Conservation (phyloP, 2,113 vertebrate species). For the Marmota flaviventris region DNA sequence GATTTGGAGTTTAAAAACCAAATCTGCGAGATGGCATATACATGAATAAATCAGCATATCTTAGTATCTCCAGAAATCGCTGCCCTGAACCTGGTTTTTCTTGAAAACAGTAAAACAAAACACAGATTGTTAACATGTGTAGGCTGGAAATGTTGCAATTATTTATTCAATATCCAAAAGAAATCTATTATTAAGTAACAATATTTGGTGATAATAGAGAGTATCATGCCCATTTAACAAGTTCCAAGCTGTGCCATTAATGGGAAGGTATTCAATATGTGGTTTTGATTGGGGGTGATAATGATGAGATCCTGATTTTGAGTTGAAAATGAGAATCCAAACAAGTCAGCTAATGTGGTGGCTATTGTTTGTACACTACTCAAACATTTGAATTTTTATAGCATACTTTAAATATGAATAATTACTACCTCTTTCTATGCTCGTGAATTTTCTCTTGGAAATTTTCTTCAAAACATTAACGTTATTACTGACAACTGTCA, state of each 20-base stretch:
- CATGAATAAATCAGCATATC: conserved; percentile 22
- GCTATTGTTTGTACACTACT: not conserved
- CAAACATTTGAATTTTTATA: conserved; percentile 40
- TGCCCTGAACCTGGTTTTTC: not conserved
- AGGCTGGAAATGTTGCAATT: not conserved
- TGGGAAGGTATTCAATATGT: not conserved
- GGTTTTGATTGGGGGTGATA: not conserved
- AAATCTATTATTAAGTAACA: not conserved
- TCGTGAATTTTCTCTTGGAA: conserved; percentile 17
- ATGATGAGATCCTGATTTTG: not conserved
- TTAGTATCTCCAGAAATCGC: not conserved
- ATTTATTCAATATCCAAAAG: conserved; percentile 34
- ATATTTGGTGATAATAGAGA: not conserved
- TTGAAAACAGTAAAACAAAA: conserved; percentile 6
- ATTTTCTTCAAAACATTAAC: conserved; percentile 26
- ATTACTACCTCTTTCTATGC: not conserved
- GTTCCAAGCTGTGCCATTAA: not conserved
- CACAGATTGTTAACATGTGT: not conserved
- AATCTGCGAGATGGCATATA: not conserved
- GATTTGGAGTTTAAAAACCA: conserved; percentile 31
- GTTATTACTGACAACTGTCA: conserved; percentile 10
- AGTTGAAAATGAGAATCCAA: conserved; percentile 41
- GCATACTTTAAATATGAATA: not conserved
- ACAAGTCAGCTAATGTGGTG: not conserved
- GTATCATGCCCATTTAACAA: conserved; percentile 23